Percentiles rank a stretch among this genome's conserved stretches.
These are phyloP conservation scores for Drosophila aldrichi DNA, from an alignment of 2,888 invertebrate genomes.

Conservation along the genomic window DNA sequence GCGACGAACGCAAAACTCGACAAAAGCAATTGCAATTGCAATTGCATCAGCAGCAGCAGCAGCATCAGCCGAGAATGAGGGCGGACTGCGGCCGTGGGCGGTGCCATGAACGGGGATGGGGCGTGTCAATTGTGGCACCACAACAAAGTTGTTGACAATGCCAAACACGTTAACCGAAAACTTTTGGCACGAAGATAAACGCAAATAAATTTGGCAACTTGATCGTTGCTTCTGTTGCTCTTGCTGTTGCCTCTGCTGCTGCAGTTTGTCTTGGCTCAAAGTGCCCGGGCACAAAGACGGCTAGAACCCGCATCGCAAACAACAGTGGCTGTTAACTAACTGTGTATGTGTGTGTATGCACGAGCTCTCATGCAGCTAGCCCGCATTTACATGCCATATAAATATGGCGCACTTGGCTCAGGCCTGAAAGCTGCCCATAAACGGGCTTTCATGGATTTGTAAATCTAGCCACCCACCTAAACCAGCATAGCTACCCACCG, in stretches of 20 bases:
- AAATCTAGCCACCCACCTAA: conserved; percentile 10
- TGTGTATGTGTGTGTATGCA: not conserved
- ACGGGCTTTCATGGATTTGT: conserved; percentile 10
- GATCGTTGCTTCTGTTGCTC: conserved; percentile 40
- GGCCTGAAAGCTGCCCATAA: conserved; percentile 35
- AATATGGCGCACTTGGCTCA: conserved; percentile 56
- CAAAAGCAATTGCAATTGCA: conserved; percentile 73
- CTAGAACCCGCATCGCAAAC: conserved; percentile 46
- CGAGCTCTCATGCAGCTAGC: conserved; percentile 21
- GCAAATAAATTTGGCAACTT: conserved; percentile 77
- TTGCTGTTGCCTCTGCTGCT: conserved; percentile 17
- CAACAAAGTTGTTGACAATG: conserved; percentile 79
- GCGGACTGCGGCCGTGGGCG: not conserved
- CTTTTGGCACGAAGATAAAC: conserved; percentile 77
- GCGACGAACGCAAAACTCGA: conserved; percentile 65
- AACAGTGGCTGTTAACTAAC: conserved; percentile 31
- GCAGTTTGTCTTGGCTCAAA: conserved; percentile 43
- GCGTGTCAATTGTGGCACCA: conserved; percentile 62
- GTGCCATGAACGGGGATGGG: not conserved
- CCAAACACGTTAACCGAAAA: conserved; percentile 78
- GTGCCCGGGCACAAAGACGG: conserved; percentile 40
- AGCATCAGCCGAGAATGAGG: conserved; percentile 33
- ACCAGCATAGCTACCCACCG: not conserved
- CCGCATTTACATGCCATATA: conserved; percentile 66
- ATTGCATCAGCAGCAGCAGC: no score